Evolutionary conservation across 2,113 vertebrate species (phyloP), one percentile per base, ranked within the genome.

Genomic region (Leucoraja erinaceus): DNA sequence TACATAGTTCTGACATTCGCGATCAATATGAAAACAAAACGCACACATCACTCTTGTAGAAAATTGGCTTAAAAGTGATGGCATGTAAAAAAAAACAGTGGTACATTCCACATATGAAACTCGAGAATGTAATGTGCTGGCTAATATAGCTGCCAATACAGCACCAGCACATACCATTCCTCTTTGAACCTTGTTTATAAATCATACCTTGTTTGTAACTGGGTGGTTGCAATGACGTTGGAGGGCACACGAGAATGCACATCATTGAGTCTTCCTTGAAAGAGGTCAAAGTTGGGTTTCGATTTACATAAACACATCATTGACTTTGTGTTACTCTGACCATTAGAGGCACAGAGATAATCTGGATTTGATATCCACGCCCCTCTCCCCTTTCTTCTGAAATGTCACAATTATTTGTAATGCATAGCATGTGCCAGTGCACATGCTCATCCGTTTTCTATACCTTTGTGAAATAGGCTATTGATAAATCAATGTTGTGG

Each of bases 21-120:
- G 28, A 88, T 18, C 2, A 70, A n/a, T 8, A 28, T 47, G 72
- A 33, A 70, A 33, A 90, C 20, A 90, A 70, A 72, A 38, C 54
- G 20, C 22, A 72, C 68, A 4, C 54, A 12, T 74, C 38, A 54
- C 38, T 91, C 33, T 91, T 22, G 6, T 72, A 70, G 12, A 91
- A 68, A 72, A 70, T 25, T 91, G 88, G 63, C 63, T 70, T 90
- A 20, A 70, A 47, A 70, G 88, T 90, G 90, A 72, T 72, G 33
- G 33, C 72, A 47, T 91, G 83, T 7, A 91, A 91, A 54, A 47
- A 47, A 38, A 74, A 31, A 11, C 66, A 38, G 68, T 91, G 90
- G 22, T 72, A 47, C 68, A 91, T 91, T 91, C 66, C 88, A 72
- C 63, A 91, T 68, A 72, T 91, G 22, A 91, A 22, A 91, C 72